Conservation (phyloP, 2,797 vertebrate genomes). For the Selene dorsalis region DNA sequence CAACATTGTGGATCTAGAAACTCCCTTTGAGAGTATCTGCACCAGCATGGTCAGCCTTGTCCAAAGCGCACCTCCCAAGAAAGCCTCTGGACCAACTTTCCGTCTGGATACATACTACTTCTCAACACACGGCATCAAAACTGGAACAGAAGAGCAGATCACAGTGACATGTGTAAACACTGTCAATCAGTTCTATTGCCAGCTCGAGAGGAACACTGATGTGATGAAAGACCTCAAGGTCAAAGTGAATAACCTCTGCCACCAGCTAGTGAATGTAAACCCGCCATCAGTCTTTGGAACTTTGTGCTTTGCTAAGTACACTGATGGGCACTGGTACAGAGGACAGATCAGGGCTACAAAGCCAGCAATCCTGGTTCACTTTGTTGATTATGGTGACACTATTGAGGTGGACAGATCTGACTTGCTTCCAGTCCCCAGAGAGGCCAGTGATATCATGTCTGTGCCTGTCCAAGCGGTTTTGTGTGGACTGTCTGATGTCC, state of each 20-base stretch:
- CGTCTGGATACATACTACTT: slow-evolving; percentile 90
- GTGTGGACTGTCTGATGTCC: slow-evolving; percentile 89
- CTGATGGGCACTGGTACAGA: slow-evolving; percentile 92
- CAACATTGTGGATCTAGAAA: slow-evolving; percentile 92
- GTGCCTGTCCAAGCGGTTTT: slow-evolving; percentile 92
- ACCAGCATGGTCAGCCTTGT: slow-evolving; percentile 84
- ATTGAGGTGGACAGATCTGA: slow-evolving; percentile 81
- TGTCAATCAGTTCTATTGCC: slow-evolving; percentile 90
- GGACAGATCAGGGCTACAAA: slow-evolving; percentile 83
- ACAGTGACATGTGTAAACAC: slow-evolving; percentile 86
- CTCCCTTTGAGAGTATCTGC: slow-evolving; percentile 92
- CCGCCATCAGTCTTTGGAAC: slow-evolving; percentile 75
- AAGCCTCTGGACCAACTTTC: slow-evolving; percentile 76
- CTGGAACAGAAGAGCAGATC: slow-evolving; percentile 89
- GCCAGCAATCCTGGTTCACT: slow-evolving; percentile 85
- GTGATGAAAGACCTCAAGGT: slow-evolving; percentile 82
- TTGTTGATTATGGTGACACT: slow-evolving; percentile 96
- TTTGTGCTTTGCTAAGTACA: slow-evolving; percentile 92
- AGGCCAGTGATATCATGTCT: slow-evolving; percentile 88
- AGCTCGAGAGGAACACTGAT: slow-evolving; percentile 85
- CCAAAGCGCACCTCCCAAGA: slow-evolving; percentile 75
- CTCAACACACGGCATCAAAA: slow-evolving; percentile 90
- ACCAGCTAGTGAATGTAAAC: slow-evolving; percentile 71
- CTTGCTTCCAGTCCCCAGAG: slow-evolving; percentile 87
- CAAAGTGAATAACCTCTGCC: slow-evolving; percentile 80